Base-by-base conservation (phyloP, 35 echinoderm and acorn worm species). In the Chiridota heheva region DNA sequence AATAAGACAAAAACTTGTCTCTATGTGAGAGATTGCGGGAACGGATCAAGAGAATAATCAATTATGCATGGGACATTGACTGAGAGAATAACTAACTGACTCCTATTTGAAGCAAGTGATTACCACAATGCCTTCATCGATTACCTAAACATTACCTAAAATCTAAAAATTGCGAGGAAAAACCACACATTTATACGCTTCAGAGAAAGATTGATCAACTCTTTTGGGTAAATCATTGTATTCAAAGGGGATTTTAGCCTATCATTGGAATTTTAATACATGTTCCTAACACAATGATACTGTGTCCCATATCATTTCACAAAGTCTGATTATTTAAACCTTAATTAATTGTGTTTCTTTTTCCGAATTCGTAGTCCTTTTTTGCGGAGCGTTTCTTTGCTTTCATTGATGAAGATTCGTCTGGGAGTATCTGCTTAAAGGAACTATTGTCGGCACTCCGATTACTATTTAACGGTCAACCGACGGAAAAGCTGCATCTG, bases 341-440 rank as follows among this genome's bases (percentile, higher is more conserved):
- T 28, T 55, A 7, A 31, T 57, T 53, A 12, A 41, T 67, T 87
- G 28, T 70, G 18, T 67, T 46, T 75, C 26, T 32, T 67, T 60
- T 91, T 16, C 80, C n/a, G n/a, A n/a, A n/a, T n/a, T n/a, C n/a
- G n/a, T n/a, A 95, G 91, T 95, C 93, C 0, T 96, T 96, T 67
- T 96, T 96, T 40, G 93, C 93, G 18, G 87, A 96, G 73, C 77
- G 93, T 3, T 96, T 91, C 79, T 96, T 96, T 58, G 77, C 87
- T 55, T 76, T 96, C 2, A 86, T 91, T 17, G 93, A 91, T 74
- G 84, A 72, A 40, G 84, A 87, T 60, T 60, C 67, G 5, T 90
- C 93, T 5, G 87, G 88, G 3, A 82, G 84, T 42, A 83, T 96
- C 22, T 86, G 70, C 57, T 51, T 90, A 6, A 80, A 80, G 5